These are phyloP conservation scores for Orcinus orca DNA, from an alignment of 2,113 vertebrate genomes.

Conservation along the genomic window DNA sequence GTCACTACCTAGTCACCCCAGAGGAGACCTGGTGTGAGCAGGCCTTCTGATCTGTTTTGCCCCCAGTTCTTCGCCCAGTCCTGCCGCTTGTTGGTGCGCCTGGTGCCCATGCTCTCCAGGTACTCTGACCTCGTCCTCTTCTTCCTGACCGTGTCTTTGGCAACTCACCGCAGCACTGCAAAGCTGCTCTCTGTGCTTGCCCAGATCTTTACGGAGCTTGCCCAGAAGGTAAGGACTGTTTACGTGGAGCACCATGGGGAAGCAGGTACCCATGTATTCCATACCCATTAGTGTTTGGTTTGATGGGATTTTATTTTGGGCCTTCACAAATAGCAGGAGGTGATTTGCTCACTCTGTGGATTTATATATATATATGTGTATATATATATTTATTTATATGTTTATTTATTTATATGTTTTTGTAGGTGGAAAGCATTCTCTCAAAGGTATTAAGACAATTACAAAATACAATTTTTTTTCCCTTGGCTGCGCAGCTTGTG, in stretches of 20 bases:
- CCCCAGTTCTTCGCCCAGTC: slow-evolving; percentile 85
- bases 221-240: slow-evolving; percentile 89
- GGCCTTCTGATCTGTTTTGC: neutral
- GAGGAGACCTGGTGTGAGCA: neutral
- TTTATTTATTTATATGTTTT: no score
- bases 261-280: neutral
- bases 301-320: neutral
- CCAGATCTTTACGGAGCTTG: slow-evolving; percentile 93
- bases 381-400: no score
- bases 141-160: slow-evolving; percentile 89
- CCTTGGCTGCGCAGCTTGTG: no score
- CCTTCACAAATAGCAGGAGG: neutral
- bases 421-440: no score
- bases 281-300: neutral
- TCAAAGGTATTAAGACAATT: no score
- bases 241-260: neutral
- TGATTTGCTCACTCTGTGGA: neutral
- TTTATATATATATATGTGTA: neutral
- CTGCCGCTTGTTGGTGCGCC: slow-evolving; percentile 87
- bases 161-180: slow-evolving; percentile 91
- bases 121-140: slow-evolving; percentile 92
- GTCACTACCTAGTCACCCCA: neutral
- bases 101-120: slow-evolving; percentile 89
- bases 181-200: slow-evolving; percentile 93
- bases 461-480: no score